Evolutionary conservation across 1,140 invertebrate genomes (phyloP).

Genomic region (Portunus trituberculatus): DNA sequence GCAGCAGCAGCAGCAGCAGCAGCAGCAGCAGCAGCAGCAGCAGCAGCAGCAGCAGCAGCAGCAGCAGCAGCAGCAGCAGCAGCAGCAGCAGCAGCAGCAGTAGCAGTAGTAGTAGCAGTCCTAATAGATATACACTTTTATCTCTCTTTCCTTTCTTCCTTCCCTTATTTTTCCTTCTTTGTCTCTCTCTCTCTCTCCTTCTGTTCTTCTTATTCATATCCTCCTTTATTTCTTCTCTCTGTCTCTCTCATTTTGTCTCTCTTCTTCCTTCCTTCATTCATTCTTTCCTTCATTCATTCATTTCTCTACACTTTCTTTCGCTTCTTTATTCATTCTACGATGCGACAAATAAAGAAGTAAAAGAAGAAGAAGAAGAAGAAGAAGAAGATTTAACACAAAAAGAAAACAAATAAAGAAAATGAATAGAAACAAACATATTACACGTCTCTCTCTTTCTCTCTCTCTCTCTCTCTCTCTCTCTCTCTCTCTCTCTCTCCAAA

Average conservation of each 20-base stretch:
- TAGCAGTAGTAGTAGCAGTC: not conserved
- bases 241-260: not conserved
- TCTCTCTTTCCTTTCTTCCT: not conserved
- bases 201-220: not conserved
- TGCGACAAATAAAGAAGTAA: too few species aligned
- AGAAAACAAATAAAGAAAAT: not conserved
- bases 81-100: not conserved
- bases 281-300: not conserved
- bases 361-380: not conserved
- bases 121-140: too few species aligned
- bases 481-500: too few species aligned
- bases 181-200: constrained; percentile 29
- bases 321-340: not conserved
- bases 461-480: too few species aligned
- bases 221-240: not conserved
- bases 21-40: not conserved
- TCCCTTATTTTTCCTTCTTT: not conserved
- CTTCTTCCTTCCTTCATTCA: not conserved
- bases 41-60: not conserved
- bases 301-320: not conserved
- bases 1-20: not conserved
- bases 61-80: not conserved
- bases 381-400: not conserved
- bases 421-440: too few species aligned
- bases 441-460: too few species aligned